Conservation (phyloP, 2,888 invertebrate species). For the Patella caerulea region DNA sequence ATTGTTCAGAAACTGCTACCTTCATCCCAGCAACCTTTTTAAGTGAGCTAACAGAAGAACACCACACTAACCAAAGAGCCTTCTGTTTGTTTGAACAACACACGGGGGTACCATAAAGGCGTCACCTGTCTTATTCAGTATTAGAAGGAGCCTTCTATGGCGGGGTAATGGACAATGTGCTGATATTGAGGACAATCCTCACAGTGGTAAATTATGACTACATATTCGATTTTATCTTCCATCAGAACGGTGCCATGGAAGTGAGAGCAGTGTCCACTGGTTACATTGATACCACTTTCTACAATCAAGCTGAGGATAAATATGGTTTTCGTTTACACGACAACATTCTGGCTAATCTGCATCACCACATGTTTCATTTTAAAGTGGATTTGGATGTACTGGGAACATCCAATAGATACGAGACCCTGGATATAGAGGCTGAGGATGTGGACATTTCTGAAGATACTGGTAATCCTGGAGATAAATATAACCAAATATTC, state of each 20-base stretch:
- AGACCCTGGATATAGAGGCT: slow-evolving; percentile 54
- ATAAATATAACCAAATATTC: slow-evolving; percentile 40
- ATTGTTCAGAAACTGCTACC: slow-evolving; percentile 59
- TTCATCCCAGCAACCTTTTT: slow-evolving; percentile 41
- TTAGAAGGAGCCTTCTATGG: slow-evolving; percentile 45
- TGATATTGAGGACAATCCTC: slow-evolving; percentile 51
- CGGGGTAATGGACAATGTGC: slow-evolving; percentile 51
- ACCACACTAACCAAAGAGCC: slow-evolving; percentile 29
- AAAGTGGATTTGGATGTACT: slow-evolving; percentile 58
- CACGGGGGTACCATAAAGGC: slow-evolving; percentile 55
- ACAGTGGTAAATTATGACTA: slow-evolving; percentile 63
- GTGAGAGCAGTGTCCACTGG: slow-evolving; percentile 55
- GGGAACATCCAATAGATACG: slow-evolving; percentile 59
- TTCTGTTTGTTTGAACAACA: slow-evolving; percentile 64
- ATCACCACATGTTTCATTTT: slow-evolving; percentile 60
- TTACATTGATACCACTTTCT: slow-evolving; percentile 53
- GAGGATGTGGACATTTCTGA: slow-evolving; percentile 37
- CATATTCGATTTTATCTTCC: slow-evolving; percentile 60
- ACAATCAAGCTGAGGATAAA: slow-evolving; percentile 30
- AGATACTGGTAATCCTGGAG: slow-evolving; percentile 32
- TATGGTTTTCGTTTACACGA: slow-evolving; percentile 54
- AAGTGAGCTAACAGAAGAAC: slow-evolving; percentile 28
- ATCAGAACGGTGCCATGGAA: slow-evolving; percentile 59
- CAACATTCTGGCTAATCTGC: slow-evolving; percentile 53
- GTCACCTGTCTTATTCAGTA: slow-evolving; percentile 45